Evolutionary conservation across 2,888 invertebrate genomes (phyloP).

Genomic region (Sminthurides aquaticus): DNA sequence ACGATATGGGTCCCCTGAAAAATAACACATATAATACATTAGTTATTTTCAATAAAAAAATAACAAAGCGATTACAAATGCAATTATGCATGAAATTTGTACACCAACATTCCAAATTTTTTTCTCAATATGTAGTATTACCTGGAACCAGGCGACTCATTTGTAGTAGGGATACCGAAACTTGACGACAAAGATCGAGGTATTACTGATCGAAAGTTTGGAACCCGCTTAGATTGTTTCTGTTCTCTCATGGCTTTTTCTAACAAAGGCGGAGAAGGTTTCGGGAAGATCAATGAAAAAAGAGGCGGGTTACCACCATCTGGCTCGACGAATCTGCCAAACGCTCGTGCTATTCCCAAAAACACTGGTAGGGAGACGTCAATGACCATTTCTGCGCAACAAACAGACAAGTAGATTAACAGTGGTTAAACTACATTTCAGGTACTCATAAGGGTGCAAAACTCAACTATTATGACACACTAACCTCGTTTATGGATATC

Average conservation of each 20-base stretch:
- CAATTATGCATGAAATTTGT: too few relatives aligned
- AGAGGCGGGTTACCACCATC: slow-evolving; percentile 58
- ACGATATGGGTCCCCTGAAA: slow-evolving; percentile 21
- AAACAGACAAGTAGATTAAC: too few relatives aligned
- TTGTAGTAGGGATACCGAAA: slow-evolving; percentile 38
- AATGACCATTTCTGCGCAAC: slow-evolving; percentile 34
- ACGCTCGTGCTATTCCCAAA: slow-evolving; percentile 79
- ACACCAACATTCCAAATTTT: not conserved
- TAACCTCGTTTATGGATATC: slow-evolving; percentile 36
- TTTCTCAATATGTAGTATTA: not conserved
- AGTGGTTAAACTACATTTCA: not conserved
- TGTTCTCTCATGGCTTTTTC: slow-evolving; percentile 35
- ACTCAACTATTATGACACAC: not conserved
- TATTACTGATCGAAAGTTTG: slow-evolving; percentile 65
- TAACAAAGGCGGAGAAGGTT: slow-evolving; percentile 57
- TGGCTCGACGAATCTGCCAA: slow-evolving; percentile 71
- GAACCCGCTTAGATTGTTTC: slow-evolving; percentile 30
- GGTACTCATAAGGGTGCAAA: not conserved
- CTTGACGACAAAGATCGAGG: slow-evolving; percentile 72
- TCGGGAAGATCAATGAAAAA: slow-evolving; percentile 75
- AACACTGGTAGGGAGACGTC: slow-evolving; percentile 75
- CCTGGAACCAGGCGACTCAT: slow-evolving; percentile 19
- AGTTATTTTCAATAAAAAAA: too few relatives aligned
- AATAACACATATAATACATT: too few relatives aligned
- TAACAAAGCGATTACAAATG: not conserved